Evolutionary conservation across 2,797 vertebrate genomes (phyloP), one percentile per base, ranked within the genome.

Genomic region (Saguinus oedipus): DNA sequence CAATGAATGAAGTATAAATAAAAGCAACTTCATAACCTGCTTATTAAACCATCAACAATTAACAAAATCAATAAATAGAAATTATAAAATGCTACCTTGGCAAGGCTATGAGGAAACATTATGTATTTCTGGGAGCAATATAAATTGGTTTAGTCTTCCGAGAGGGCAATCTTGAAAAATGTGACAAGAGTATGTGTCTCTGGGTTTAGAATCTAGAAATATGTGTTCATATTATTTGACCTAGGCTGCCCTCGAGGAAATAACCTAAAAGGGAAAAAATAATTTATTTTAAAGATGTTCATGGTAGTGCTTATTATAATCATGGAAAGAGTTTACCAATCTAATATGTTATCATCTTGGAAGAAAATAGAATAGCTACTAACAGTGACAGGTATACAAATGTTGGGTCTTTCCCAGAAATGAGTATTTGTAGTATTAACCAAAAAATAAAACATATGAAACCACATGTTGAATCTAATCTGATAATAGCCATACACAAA

Each of bases 21-120:
- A 92, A 93, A 87, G 59, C 44, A 90, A 80, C 81, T 94, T 94
- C 44, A 90, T 12, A 89, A 75, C 22, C 48, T 95, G 68, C 39
- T 92, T 87, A 92, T 93, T 97, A 92, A 95, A 78, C 33, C 81
- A 33, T 82, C 64, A 93, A 90, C 80, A 95, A 72, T 85, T 89
- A 78, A 80, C 27, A 57, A 39, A 96, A 84, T 80, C 76, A 33
- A 93, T 89, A 93, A 88, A 68, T 61, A 96, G 78, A 94, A 95
- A 93, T 90, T n/a, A 61, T 74, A 96, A 91, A 93, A 92, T 57
- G 12, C 17, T 96, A 33, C 82, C 24, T 95, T 96, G 64, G 61
- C 53, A 95, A 83, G 55, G 24, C 81, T 91, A 2, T 80, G 30
- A 74, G 48, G 33, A 96, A 94, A 87, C 39, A 64, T 13, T 46